Evolutionary conservation across 1,140 invertebrate genomes (phyloP), one percentile per base, ranked within the genome.

Genomic region (Harpegnathos saltator): DNA sequence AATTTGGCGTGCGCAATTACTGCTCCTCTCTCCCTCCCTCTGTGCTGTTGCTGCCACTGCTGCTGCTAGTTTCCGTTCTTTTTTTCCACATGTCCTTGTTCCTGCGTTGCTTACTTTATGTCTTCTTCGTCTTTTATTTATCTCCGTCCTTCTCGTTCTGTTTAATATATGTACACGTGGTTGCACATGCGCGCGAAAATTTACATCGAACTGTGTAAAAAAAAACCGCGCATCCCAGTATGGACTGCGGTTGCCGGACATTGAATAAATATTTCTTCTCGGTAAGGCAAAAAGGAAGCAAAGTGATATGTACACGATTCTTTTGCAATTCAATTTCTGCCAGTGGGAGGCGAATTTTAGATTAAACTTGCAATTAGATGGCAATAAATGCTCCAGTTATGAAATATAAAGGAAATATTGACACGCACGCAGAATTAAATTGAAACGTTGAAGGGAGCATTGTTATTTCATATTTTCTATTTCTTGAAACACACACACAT

Each of bases 191-290:
- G 38, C 50, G 33, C 17, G 22, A 68, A 68, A 78, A 78, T 78
- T 68, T 58, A 78, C 75, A 66, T 78, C 17, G 14, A 78, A 68
- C 0, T 17, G 33, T 17, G 68, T 68, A n/a, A 69, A 78, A 69
- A 78, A 69, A 69, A 66, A 56, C 17, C 44, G 29, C 12, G 59
- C 19, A 3, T 38, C 14, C 22, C 17, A 12, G 14, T 19, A 56
- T 33, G 7, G n/a, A 56, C 52, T 69, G 52, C 33, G 22, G 11
- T 68, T 17, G 5, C 22, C 17, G 22, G 5, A 44, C 17, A 44
- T 69, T 69, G 33, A 78, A 68, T 78, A 78, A 78, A 68, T 58
- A 56, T 80, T 80, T 80, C 3, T 5, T 58, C 68, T 7, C 33
- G 12, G 12, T 29, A 69, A 68, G 14, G 14, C 4, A 54, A 56